Evolutionary conservation across 1,140 invertebrate species (phyloP).

Genomic region (Parasteatoda tepidariorum): DNA sequence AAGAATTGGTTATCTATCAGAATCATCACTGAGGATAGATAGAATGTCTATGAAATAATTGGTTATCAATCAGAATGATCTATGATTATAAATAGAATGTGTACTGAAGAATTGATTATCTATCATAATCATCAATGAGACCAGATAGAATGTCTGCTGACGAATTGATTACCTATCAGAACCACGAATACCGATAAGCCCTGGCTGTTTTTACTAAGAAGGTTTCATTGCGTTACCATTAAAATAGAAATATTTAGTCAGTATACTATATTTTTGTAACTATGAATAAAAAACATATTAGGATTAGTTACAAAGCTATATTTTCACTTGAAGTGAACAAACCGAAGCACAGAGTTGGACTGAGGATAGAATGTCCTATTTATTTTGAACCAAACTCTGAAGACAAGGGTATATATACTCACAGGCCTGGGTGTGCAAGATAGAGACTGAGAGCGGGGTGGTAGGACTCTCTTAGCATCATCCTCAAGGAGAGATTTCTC

Average conservation of each 20-base stretch:
- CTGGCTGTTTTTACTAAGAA: no score
- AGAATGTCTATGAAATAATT: no score
- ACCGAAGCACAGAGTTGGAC: background rate
- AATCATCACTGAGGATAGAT: no score
- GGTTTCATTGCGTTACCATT: background rate
- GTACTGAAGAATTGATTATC: no score
- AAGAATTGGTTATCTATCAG: no score
- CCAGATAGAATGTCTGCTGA: no score
- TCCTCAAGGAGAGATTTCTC: constrained; percentile 27
- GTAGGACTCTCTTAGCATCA: background rate
- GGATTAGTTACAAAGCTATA: background rate
- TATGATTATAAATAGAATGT: no score
- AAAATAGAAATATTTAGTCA: background rate
- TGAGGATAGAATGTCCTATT: background rate
- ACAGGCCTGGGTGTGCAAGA: constrained; percentile 39
- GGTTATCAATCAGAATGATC: no score
- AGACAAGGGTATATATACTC: background rate
- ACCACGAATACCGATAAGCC: no score
- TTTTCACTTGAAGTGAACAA: background rate
- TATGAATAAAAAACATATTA: background rate
- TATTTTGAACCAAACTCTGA: background rate
- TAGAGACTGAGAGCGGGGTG: constrained; percentile 29
- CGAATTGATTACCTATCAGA: no score
- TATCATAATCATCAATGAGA: no score
- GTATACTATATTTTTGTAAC: background rate